Percentiles rank a stretch among this genome's conserved stretches.
These are phyloP conservation scores for Chlorodrepanis virens DNA, from an alignment of 2,113 vertebrate genomes.

Conservation along the genomic window DNA sequence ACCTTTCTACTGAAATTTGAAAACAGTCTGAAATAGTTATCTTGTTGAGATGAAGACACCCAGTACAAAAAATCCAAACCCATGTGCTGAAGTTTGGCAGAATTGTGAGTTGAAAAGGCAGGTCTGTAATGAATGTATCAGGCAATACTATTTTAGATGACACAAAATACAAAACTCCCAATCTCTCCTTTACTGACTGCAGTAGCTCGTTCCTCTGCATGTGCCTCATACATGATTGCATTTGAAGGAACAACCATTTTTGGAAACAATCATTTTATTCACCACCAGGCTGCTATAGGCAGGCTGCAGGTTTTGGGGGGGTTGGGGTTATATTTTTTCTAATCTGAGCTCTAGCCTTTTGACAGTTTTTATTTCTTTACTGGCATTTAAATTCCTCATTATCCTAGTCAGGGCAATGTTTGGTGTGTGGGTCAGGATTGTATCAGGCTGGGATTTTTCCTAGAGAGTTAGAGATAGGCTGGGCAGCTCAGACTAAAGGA, in stretches of 20 bases:
- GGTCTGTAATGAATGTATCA: background rate
- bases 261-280: background rate
- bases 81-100: background rate
- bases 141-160: background rate
- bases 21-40: background rate
- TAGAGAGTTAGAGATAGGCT: constrained; percentile 82
- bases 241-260: background rate
- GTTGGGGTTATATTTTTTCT: background rate
- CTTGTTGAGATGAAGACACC: background rate
- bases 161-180: background rate
- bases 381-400: background rate
- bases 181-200: background rate
- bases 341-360: background rate
- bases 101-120: background rate
- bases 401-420: background rate
- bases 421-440: constrained; percentile 77
- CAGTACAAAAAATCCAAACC: background rate
- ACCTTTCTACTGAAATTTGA: background rate
- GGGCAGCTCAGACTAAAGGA: constrained; percentile 79
- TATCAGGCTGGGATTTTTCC: constrained; percentile 71
- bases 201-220: background rate
- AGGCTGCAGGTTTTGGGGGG: background rate
- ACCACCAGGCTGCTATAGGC: background rate
- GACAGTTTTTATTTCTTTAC: background rate
- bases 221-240: background rate